Percentiles rank a stretch among this genome's conserved stretches.
phyloP scores from a whole-genome alignment of 2,113 vertebrate species.

The Macrotus californicus region DNA sequence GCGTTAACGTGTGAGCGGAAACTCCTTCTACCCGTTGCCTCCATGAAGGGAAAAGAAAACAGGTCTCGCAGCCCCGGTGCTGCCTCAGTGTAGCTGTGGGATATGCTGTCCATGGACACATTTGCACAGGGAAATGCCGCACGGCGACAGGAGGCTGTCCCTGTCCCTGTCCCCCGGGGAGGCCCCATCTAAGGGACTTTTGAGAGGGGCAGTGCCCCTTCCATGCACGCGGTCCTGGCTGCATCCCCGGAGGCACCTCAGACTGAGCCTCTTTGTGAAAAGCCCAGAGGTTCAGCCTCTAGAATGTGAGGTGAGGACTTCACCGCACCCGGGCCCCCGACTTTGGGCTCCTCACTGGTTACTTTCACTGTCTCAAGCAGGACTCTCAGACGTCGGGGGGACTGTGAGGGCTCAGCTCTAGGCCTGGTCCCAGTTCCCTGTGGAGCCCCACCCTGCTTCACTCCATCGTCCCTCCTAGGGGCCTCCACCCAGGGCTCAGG shows the following conservation, averaged over 20 bases:
- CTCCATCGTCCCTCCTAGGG: not conserved
- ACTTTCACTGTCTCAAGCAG: not conserved
- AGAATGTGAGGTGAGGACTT: not conserved
- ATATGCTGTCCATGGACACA: not conserved
- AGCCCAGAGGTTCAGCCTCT: not conserved
- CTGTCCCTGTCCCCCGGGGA: not conserved
- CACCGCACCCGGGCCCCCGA: accelerated
- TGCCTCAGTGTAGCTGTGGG: not conserved
- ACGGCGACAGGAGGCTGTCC: not conserved
- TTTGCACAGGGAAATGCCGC: not conserved
- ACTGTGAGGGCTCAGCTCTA: accelerated
- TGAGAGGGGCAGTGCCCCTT: not conserved
- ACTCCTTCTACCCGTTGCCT: not conserved
- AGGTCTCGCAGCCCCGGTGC: not conserved
- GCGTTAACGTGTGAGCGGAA: not conserved
- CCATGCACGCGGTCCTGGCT: not conserved
- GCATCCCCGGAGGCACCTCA: not conserved
- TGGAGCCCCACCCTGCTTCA: not conserved
- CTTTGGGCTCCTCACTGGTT: not conserved
- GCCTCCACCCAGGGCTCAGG: not conserved
- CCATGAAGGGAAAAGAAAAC: not conserved
- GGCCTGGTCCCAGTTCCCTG: not conserved
- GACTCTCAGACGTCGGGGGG: not conserved
- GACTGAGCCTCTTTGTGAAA: not conserved
- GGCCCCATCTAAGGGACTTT: not conserved